Evolutionary conservation across 2,888 invertebrate species (phyloP).

Genomic region (Campoletis raptor): DNA sequence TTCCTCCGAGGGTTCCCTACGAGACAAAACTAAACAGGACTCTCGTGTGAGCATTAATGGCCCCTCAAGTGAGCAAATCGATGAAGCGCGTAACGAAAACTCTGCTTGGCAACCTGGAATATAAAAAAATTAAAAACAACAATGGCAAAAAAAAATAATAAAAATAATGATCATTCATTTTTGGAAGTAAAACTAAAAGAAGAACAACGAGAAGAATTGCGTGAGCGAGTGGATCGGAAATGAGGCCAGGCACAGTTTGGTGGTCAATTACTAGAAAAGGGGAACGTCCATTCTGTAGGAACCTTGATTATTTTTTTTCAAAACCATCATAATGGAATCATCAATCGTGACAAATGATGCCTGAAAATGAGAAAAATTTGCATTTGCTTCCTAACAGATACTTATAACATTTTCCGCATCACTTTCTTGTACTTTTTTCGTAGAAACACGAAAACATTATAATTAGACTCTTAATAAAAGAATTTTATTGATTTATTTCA

Average conservation of each 20-base stretch:
- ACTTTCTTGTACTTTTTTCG: background rate
- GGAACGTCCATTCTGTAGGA: background rate
- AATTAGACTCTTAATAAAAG: too few species aligned
- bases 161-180: background rate
- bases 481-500: too few species aligned
- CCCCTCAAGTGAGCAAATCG: constrained; percentile 17
- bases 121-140: background rate
- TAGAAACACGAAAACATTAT: background rate
- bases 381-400: background rate
- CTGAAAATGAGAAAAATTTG: background rate
- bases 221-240: constrained; percentile 41
- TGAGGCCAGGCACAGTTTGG: constrained; percentile 21
- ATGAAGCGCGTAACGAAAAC: constrained; percentile 21
- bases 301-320: background rate
- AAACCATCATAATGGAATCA: background rate
- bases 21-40: background rate
- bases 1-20: constrained; percentile 48
- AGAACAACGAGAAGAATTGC: constrained; percentile 27
- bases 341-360: background rate
- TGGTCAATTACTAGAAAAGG: constrained; percentile 9
- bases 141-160: background rate
- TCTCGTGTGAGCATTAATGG: constrained; percentile 26
- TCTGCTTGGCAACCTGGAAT: constrained; percentile 14
- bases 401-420: background rate
- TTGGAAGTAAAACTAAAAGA: constrained; percentile 6